Conservation (phyloP, 2,888 invertebrate species). For the Nebria salina region DNA sequence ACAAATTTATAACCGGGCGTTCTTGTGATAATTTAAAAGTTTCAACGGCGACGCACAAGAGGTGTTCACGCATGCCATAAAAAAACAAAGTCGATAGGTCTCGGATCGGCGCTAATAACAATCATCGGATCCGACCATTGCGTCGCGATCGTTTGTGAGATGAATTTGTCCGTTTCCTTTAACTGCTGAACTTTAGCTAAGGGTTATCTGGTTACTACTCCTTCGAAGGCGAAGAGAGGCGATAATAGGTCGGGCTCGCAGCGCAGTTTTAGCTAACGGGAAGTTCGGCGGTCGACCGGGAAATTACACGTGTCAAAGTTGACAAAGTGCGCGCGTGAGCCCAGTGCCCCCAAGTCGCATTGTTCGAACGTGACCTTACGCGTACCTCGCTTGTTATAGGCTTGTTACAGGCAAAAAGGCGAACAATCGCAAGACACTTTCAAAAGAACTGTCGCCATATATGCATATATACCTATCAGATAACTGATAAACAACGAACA, state of each 20-base stretch:
- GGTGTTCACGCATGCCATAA: neutral
- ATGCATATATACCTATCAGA: too few species aligned
- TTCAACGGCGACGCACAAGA: neutral
- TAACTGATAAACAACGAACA: too few species aligned
- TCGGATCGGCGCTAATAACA: slow-evolving; percentile 6
- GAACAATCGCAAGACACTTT: neutral
- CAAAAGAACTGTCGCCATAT: too few species aligned
- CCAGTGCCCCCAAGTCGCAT: slow-evolving; percentile 29
- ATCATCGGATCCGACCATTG: neutral
- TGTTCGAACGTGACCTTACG: slow-evolving; percentile 51
- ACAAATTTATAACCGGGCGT: slow-evolving; percentile 26
- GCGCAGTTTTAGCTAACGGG: slow-evolving; percentile 46
- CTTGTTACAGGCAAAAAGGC: slow-evolving; percentile 28
- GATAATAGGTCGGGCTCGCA: slow-evolving; percentile 36
- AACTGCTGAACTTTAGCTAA: slow-evolving; percentile 37
- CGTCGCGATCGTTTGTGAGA: neutral
- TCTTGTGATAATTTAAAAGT: slow-evolving; percentile 29
- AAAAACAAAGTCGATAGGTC: slow-evolving; percentile 4
- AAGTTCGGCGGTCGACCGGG: slow-evolving; percentile 52
- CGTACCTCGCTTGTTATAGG: slow-evolving; percentile 49
- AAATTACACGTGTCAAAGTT: slow-evolving; percentile 54
- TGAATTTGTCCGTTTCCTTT: slow-evolving; percentile 4
- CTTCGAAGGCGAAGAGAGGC: slow-evolving; percentile 15
- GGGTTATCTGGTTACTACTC: slow-evolving; percentile 36
- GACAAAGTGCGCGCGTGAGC: slow-evolving; percentile 51